These are phyloP conservation scores for Brachypalpus laphriformis DNA, from an alignment of 2,888 invertebrate genomes.

Conservation along the genomic window DNA sequence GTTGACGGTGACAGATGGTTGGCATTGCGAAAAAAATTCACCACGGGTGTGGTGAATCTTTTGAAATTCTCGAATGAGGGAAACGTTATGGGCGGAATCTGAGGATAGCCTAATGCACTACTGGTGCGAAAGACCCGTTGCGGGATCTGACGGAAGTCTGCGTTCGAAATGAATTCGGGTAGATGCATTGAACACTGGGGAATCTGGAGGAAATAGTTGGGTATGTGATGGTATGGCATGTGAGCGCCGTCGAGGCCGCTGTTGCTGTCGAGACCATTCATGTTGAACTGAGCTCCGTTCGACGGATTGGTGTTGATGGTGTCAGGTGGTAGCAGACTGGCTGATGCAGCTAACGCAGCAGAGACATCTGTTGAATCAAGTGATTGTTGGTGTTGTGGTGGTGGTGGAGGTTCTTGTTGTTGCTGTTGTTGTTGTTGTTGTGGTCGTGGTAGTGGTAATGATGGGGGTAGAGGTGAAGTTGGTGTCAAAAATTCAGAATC, in stretches of 20 bases:
- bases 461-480: constrained; percentile 59
- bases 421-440: constrained; percentile 53
- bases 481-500: constrained; percentile 80
- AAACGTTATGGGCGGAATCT: constrained; percentile 70
- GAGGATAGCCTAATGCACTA: constrained; percentile 76
- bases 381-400: constrained; percentile 60
- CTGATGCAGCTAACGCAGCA: constrained; percentile 80
- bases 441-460: constrained; percentile 66
- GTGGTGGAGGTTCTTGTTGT: constrained; percentile 65
- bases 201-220: constrained; percentile 73
- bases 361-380: constrained; percentile 77
- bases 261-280: constrained; percentile 70
- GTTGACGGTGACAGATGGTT: constrained; percentile 73
- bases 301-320: constrained; percentile 77
- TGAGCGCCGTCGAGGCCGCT: constrained; percentile 52
- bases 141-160: constrained; percentile 79
- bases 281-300: constrained; percentile 80
- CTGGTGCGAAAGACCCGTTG: constrained; percentile 78
- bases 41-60: constrained; percentile 80
- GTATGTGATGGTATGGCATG: constrained; percentile 75
- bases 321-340: constrained; percentile 52
- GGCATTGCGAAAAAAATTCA: constrained; percentile 80
- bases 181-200: constrained; percentile 77
- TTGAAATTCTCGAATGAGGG: constrained; percentile 81
- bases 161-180: constrained; percentile 80